Evolutionary conservation across 2,888 invertebrate species (phyloP).

Genomic region (Bellardia pandia): DNA sequence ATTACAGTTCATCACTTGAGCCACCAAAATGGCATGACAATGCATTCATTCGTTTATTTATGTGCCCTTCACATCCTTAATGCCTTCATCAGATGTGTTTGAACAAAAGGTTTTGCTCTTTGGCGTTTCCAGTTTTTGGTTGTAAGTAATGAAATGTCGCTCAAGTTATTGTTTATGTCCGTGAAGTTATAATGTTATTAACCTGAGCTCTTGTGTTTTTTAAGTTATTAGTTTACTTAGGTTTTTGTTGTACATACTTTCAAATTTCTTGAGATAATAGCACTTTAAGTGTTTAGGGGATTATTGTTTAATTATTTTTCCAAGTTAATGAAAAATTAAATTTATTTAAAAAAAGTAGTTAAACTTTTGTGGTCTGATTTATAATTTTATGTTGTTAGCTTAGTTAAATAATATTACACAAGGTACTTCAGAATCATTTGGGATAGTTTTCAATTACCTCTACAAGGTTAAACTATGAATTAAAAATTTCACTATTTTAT

Average conservation of each 20-base stretch:
- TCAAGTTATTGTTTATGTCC: constrained; percentile 40
- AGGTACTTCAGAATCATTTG: no score
- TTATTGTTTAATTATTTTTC: not conserved
- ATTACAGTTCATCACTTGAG: constrained; percentile 84
- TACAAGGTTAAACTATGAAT: no score
- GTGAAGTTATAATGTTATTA: constrained; percentile 47
- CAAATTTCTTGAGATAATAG: not conserved
- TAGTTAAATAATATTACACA: no score
- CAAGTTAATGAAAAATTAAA: not conserved
- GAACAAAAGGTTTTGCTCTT: not conserved
- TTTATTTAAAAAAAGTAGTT: not conserved
- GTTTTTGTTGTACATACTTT: not conserved
- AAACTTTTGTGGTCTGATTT: no score
- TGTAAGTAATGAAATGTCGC: constrained; percentile 5
- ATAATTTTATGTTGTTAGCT: no score
- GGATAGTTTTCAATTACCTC: no score
- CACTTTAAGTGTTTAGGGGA: not conserved
- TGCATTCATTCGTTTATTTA: constrained; percentile 41
- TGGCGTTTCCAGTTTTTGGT: not conserved
- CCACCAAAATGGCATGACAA: constrained; percentile 65
- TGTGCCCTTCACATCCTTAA: constrained; percentile 43
- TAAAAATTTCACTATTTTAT: no score
- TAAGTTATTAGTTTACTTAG: constrained; percentile 8
- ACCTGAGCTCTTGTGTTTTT: constrained; percentile 47
- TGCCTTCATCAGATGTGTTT: constrained; percentile 26